Base-by-base conservation (phyloP, 2,113 vertebrate species). In the Misgurnus anguillicaudatus region DNA sequence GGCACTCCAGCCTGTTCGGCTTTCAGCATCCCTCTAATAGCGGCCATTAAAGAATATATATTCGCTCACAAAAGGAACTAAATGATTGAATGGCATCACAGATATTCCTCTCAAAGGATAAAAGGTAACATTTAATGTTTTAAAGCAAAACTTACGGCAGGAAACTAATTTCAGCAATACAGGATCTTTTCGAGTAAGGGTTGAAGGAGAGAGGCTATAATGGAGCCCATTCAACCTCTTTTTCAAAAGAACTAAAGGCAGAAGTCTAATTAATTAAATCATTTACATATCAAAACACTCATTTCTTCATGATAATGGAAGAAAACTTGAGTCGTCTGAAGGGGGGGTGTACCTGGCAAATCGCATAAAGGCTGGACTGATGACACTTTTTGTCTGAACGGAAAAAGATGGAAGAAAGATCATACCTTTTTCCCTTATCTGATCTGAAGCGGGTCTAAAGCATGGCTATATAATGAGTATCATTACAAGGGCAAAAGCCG, bases 261-360 rank as follows among this genome's bases (percentile, higher is more conserved):
- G 78, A 71, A 71, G 77, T 80, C 67, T 83, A 86, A 85, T 86
- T 85, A 84, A 87, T 84, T 71, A 75, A 84, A 84, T 78, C 75
- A 81, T 87, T 87, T 84, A 62, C 86, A 87, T 86, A 83, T 84
- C 78, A 86, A 87, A 86, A 84, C 80, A 82, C 61, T 76, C 67
- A 69, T 85, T 86, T 83, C 81, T 83, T 38, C 11, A 42, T 71
- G 79, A 82, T 61, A 75, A 79, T 73, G 55, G 71, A 45, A 47
- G 53, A 63, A 71, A 85, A 79, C 70, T 24, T 61, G 58, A 66
- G 45, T 51, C 45, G 47, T 73, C 45, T 61, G 78, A 45, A 75
- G 80, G 68, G 55, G 63, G 64, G 61, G 67, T 55, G 75, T 80
- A 81, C 75, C 82, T 76, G 75, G 65, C 51, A 58, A n/a, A n/a